Evolutionary conservation across 2,888 invertebrate genomes (phyloP), one percentile per base, ranked within the genome.

Genomic region (Meta bourneti): DNA sequence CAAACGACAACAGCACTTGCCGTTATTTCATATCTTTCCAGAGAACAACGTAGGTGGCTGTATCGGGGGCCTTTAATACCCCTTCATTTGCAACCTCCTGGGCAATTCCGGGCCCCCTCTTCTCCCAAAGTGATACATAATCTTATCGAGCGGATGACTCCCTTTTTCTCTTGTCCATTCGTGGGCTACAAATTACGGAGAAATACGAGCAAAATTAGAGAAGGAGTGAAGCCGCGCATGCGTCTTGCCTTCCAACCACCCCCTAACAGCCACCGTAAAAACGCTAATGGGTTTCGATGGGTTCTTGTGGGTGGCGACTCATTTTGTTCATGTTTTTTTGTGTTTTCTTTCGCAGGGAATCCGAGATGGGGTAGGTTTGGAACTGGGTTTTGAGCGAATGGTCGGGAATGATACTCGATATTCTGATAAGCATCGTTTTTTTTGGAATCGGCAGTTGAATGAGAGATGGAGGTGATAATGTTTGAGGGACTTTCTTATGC

Each of bases 281-380:
- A 83, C 89, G 49, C 72, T 89, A 89, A 89, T 89, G 89, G 89
- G 83, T 71, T 79, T 72, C 13, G 78, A 89, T 89, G 89, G 89
- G 80, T 52, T 74, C 69, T 82, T 82, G 89, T 69, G 83, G 89
- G 71, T 89, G 83, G 78, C 78, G 78, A 83, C 89, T 89, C 83
- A 83, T 83, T 89, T 89, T 89, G 81, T 88, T 74, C 72, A 13
- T 48, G 20, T 84, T 16, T 83, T 7, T 83, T 19, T 83, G 16
- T 72, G 72, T 11, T 19, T 80, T 34, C 34, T 34, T 34, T 34
- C 4, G 34, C 1, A 34, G 34, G 34, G 34, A 34, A 34, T 4
- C 34, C 34, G 1, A 34, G 34, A 34, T 34, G 34, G 34, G 34
- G 1, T 34, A 34, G 34, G 34, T 34, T 34, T 34, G 34, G 34